Evolutionary conservation across 64 coral and sea anemone genomes (phyloP), one percentile per base, ranked within the genome.

Genomic region (Pocillopora damicornis): DNA sequence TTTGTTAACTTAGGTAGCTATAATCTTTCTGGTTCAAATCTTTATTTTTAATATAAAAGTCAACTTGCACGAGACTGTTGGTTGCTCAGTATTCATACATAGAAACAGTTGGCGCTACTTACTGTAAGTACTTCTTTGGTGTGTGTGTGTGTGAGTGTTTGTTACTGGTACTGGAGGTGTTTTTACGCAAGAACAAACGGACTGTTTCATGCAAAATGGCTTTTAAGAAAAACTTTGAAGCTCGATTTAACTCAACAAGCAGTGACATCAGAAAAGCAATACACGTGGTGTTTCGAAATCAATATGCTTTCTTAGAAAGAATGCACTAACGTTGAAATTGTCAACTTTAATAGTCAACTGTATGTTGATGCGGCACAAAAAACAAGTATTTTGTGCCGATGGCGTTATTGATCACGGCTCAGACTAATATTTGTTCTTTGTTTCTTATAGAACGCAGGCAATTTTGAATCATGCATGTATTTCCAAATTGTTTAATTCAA

Each of bases 261-360:
- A 25, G 67, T 71, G 18, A 71, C 25, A 71, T n/a, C 25, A 71
- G n/a, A 25, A 71, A 11, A 26, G 4, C 67, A 25, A 71, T 9
- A 71, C 22, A n/a, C 20, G 23, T 69, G 4, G 20, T 9, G 37
- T 20, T 72, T n/a, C 20, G 72, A 66, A n/a, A n/a, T 51, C 18
- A 59, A 26, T 25, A 56, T 22, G 64, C 81, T 85, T 42, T 85
- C 81, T 45, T 72, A 51, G 63, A 85, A 68, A 85, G 81, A 85
- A 72, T 73, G 12, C 81, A 8, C 42, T 14, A 58, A 20, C 17
- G 22, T n/a, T 85, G 4, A 26, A 10, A 83, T 23, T 25, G 20
- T 11, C 11, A 20, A 1, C 9, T 71, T 23, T 30, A 51, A 51
- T 7, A 5, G 67, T 71, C 25, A 10, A 71, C 7, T 71, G 20